A percentile compares a stretch with the other conserved stretches of the same genome.
Conservation (phyloP, 1,140 invertebrate genomes). For the Acromyrmex charruanus region DNA sequence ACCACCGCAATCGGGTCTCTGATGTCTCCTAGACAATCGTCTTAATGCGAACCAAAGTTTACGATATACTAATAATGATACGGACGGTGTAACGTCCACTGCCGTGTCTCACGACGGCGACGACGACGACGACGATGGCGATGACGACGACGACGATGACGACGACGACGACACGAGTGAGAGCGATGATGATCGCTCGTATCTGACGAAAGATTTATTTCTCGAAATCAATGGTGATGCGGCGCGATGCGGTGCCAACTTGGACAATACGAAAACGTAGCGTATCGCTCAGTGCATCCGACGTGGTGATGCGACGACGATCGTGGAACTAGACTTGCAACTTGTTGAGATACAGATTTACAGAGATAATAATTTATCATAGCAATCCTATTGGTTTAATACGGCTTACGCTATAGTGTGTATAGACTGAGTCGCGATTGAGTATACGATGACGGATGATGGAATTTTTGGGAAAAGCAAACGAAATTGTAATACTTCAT, state of each 20-base stretch:
- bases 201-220: constrained; percentile 63
- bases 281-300: constrained; percentile 51
- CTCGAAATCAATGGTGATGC: constrained; percentile 24
- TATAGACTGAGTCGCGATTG: constrained; percentile 39
- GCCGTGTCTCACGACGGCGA: constrained; percentile 11
- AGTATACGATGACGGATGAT: constrained; percentile 2
- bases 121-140: not conserved
- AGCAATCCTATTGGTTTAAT: constrained; percentile 64
- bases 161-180: not conserved
- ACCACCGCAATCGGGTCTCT: constrained; percentile 84
- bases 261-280: constrained; percentile 71
- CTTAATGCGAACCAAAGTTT: constrained; percentile 79
- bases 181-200: constrained; percentile 31
- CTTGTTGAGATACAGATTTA: constrained; percentile 77
- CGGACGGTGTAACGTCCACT: constrained; percentile 35
- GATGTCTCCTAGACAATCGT: constrained; percentile 78
- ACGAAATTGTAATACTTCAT: not conserved
- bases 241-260: constrained; percentile 13
- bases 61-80: constrained; percentile 57
- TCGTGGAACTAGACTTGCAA: constrained; percentile 70
- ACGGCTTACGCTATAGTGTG: constrained; percentile 65
- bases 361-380: constrained; percentile 78
- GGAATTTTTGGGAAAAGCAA: constrained; percentile 13
- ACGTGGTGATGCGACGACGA: constrained; percentile 54
- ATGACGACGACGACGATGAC: not conserved